Evolutionary conservation across 1,140 invertebrate species (phyloP).

Genomic region (Pseudomyrmex concolor): DNA sequence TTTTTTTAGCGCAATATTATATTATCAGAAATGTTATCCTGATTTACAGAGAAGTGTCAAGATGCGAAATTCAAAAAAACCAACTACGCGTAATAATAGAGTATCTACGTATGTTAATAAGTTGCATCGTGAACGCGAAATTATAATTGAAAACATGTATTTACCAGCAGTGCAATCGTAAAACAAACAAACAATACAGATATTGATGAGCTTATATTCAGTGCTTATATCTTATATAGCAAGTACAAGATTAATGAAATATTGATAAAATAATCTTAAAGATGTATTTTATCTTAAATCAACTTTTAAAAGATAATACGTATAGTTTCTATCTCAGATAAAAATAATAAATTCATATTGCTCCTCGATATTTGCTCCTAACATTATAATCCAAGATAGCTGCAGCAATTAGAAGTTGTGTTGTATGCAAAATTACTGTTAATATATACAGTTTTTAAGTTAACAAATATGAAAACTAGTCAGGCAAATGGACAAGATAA

Average conservation of each 20-base stretch:
- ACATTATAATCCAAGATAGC: neutral
- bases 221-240: too few relatives aligned
- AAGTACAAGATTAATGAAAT: neutral
- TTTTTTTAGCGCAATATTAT: conserved; percentile 92
- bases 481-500: neutral
- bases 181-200: neutral
- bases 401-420: too few relatives aligned
- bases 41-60: conserved; percentile 73
- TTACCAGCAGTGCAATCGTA: conserved; percentile 38
- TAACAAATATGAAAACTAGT: conserved; percentile 11
- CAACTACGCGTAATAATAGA: conserved; percentile 66
- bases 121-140: conserved; percentile 74
- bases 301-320: neutral
- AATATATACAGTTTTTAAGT: neutral
- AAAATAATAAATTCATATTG: neutral
- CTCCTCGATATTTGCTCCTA: too few relatives aligned
- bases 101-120: conserved; percentile 74
- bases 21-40: conserved; percentile 90
- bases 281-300: conserved; percentile 33
- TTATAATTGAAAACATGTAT: conserved; percentile 64
- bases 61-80: conserved; percentile 52
- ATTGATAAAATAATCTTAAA: conserved; percentile 21
- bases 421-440: too few relatives aligned
- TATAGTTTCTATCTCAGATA: neutral
- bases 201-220: too few relatives aligned